Evolutionary conservation across 1,140 invertebrate species (phyloP).

Genomic region (Eriosoma lanigerum): DNA sequence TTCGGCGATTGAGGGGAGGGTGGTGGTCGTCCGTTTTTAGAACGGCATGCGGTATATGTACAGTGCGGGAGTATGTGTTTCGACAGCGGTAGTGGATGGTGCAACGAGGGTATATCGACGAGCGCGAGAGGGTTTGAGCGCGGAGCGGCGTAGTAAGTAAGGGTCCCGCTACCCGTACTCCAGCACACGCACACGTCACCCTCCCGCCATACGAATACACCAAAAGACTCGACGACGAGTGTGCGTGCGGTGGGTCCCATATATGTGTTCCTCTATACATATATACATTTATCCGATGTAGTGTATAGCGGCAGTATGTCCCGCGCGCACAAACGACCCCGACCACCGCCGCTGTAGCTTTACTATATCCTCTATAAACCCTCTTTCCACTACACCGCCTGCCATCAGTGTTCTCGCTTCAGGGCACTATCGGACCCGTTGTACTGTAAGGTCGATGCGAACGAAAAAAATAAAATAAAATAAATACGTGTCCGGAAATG

Average conservation of each 20-base stretch:
- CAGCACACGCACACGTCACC: conserved; percentile 31
- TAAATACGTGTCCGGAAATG: conserved; percentile 35
- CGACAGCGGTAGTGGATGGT: not conserved
- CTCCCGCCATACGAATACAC: not conserved
- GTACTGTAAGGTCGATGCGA: conserved; percentile 18
- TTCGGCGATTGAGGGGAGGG: too few species aligned
- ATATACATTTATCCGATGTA: not conserved
- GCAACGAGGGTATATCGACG: conserved; percentile 15
- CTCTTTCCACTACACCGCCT: not conserved
- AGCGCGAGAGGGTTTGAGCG: not conserved
- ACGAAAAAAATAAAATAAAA: conserved; percentile 23
- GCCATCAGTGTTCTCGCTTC: not conserved
- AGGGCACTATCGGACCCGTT: conserved; percentile 33
- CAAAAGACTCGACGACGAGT: conserved; percentile 30
- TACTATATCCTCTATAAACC: conserved; percentile 38
- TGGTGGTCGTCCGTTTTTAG: conserved; percentile 37
- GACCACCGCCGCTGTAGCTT: conserved; percentile 15
- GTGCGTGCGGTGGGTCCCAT: conserved; percentile 5
- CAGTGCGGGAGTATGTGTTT: not conserved
- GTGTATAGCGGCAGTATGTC: conserved; percentile 1
- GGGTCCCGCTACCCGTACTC: conserved; percentile 24
- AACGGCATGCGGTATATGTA: conserved; percentile 27
- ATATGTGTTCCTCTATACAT: conserved; percentile 25
- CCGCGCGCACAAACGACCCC: conserved; percentile 35
- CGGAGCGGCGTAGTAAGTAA: conserved; percentile 29